These are phyloP conservation scores for Gasteruption jaculator DNA, from an alignment of 2,888 invertebrate species.

Conservation along the genomic window DNA sequence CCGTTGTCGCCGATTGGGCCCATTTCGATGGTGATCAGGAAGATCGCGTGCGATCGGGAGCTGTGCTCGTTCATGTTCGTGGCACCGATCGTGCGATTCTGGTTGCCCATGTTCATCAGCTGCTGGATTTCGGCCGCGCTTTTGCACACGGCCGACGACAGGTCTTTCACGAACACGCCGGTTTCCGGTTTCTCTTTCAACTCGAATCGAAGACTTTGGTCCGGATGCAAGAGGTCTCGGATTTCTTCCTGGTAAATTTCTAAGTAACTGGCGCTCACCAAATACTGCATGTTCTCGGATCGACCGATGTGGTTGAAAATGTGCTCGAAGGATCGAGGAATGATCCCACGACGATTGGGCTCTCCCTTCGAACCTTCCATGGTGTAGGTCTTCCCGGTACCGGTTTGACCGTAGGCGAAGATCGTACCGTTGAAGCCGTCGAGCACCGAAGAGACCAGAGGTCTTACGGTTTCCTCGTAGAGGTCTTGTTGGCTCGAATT, in stretches of 20 bases:
- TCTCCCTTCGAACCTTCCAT: conserved; percentile 69
- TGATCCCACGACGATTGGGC: conserved; percentile 77
- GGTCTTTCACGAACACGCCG: conserved; percentile 93
- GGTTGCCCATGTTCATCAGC: conserved; percentile 90
- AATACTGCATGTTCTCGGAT: conserved; percentile 88
- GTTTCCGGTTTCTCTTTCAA: conserved; percentile 72
- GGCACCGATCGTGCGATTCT: conserved; percentile 89
- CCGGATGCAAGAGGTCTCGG: conserved; percentile 64
- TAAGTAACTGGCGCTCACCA: conserved; percentile 93
- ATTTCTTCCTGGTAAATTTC: conserved; percentile 96
- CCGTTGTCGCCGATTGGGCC: conserved; percentile 63
- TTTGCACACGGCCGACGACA: conserved; percentile 92
- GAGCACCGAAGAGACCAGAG: conserved; percentile 90
- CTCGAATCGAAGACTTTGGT: conserved; percentile 68
- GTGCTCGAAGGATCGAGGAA: conserved; percentile 95
- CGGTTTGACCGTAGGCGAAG: conserved; percentile 99
- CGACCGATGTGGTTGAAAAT: conserved; percentile 93
- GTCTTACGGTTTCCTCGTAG: conserved; percentile 94
- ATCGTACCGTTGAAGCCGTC: conserved; percentile 99
- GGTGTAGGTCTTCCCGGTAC: conserved; percentile 82
- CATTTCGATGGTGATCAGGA: conserved; percentile 97
- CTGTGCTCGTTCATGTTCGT: conserved; percentile 99
- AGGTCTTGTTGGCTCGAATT: conserved; percentile 85
- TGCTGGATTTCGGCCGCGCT: conserved; percentile 90
- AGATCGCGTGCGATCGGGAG: conserved; percentile 96